Evolutionary conservation across 2,113 vertebrate genomes (phyloP).

Genomic region (Amazona vittata): DNA sequence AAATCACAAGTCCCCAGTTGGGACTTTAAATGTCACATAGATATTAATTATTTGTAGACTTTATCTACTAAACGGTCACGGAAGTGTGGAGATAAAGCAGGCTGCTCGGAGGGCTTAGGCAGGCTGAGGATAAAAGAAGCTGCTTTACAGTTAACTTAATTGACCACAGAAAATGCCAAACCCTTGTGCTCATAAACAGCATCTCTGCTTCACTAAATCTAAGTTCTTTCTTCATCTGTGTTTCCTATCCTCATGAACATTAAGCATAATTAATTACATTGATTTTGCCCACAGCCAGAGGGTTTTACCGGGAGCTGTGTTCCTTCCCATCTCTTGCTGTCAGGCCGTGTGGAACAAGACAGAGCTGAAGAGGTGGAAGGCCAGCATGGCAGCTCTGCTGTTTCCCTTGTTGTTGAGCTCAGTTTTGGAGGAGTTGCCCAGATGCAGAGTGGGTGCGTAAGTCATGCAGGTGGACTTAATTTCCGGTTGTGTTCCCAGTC

Average conservation of each 20-base stretch:
- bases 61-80: neutral
- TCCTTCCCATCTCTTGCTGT: neutral
- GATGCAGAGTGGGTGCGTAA: fast-evolving
- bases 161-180: neutral
- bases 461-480: neutral
- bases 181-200: neutral
- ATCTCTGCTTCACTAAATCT: neutral
- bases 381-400: neutral
- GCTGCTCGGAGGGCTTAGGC: neutral
- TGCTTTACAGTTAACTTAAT: neutral
- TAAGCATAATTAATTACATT: neutral
- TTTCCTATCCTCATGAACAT: neutral
- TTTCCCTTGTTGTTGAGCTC: neutral
- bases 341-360: neutral
- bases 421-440: neutral
- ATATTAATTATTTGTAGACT: neutral
- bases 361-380: neutral
- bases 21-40: neutral
- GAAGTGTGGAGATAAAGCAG: neutral
- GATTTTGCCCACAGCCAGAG: neutral
- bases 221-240: neutral
- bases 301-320: neutral
- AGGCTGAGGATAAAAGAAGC: neutral
- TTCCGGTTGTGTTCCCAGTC: neutral
- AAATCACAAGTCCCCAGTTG: neutral